phyloP scores from a whole-genome alignment of 2,113 vertebrate genomes.

The Piprites chloris region DNA sequence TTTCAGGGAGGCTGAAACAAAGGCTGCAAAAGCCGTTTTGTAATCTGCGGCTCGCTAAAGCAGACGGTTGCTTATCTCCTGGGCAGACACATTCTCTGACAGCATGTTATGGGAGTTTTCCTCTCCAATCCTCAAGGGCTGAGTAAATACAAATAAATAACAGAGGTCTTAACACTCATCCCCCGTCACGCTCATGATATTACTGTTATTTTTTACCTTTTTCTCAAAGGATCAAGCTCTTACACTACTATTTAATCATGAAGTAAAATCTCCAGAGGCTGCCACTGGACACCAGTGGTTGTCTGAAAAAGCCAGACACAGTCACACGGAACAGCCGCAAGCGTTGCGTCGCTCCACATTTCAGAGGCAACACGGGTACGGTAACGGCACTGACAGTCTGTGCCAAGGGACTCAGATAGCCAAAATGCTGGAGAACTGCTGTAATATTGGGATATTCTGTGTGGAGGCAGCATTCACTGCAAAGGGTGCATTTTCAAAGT shows the following conservation, averaged over 20 bases:
- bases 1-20: not conserved
- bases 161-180: not conserved
- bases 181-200: not conserved
- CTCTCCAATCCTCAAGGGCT: not conserved
- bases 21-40: not conserved
- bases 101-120: not conserved
- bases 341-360: rapidly evolving
- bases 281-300: not conserved
- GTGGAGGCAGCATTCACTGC: not conserved
- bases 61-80: not conserved
- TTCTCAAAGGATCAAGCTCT: not conserved
- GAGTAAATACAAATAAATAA: conserved; percentile 25
- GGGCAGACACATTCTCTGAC: not conserved
- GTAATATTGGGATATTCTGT: not conserved
- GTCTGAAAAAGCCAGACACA: not conserved
- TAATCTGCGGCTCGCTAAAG: not conserved
- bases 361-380: not conserved
- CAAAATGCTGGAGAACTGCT: not conserved
- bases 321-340: not conserved
- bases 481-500: not conserved
- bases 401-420: not conserved
- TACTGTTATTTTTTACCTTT: not conserved
- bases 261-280: not conserved
- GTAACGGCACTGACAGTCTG: not conserved
- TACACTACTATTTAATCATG: not conserved